These are phyloP conservation scores for Alviniconcha marisindica DNA, from an alignment of 1,140 invertebrate genomes.

Conservation along the genomic window DNA sequence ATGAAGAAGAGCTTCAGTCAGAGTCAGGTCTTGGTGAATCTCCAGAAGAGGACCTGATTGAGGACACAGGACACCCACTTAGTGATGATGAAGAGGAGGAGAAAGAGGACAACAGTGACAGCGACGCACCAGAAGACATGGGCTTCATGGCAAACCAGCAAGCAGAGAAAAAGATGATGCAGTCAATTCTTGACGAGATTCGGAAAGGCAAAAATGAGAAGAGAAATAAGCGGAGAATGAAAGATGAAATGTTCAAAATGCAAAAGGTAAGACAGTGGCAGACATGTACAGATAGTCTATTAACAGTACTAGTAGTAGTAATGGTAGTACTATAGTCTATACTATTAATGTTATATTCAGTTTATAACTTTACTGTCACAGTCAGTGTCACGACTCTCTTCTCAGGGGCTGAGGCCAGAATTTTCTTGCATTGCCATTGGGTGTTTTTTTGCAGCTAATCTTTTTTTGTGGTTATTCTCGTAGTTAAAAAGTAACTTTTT, in stretches of 20 bases:
- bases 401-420: too few relatives aligned
- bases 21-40: constrained; percentile 12
- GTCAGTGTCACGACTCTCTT: too few relatives aligned
- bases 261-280: too few relatives aligned
- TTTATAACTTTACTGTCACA: too few relatives aligned
- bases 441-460: too few relatives aligned
- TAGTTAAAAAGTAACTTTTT: too few relatives aligned
- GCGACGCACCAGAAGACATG: constrained; percentile 11
- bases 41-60: constrained; percentile 8
- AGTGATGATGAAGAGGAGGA: neutral
- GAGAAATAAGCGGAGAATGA: neutral
- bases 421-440: too few relatives aligned
- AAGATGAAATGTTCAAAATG: constrained; percentile 2
- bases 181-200: neutral
- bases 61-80: neutral
- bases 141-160: neutral
- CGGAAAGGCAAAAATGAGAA: neutral
- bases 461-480: too few relatives aligned
- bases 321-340: too few relatives aligned
- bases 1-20: constrained; percentile 4
- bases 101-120: neutral
- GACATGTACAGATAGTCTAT: too few relatives aligned
- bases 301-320: too few relatives aligned
- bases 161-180: neutral
- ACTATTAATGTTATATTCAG: too few relatives aligned